Percentiles rank a stretch among this genome's conserved stretches.
Conservation (phyloP, 2,113 vertebrate genomes). For the Danio rerio region GRCz12tu NC_133190.1:25601501-25602000, state of each 20-base stretch:
- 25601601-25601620: constrained; percentile 49
- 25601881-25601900: constrained; percentile 11
- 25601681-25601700: constrained; percentile 52
- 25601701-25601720: constrained; percentile 45
- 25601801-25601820: constrained; percentile 22
- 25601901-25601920: constrained; percentile 10
- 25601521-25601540: constrained; percentile 39
- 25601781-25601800: constrained; percentile 32
- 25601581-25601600: constrained; percentile 53
- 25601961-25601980: constrained; percentile 74
- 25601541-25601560: constrained; percentile 33
- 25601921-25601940: constrained; percentile 2
- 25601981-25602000: constrained; percentile 75
- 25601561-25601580: constrained; percentile 47
- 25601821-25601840: constrained; percentile 31
- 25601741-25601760: constrained; percentile 44
- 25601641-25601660: constrained; percentile 53
- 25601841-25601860: constrained; percentile 34
- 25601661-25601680: constrained; percentile 50
- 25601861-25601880: constrained; percentile 21
- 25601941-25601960: constrained; percentile 57
- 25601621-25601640: constrained; percentile 53
- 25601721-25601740: constrained; percentile 47
- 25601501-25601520: constrained; percentile 8
- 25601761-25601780: constrained; percentile 46